A percentile compares a stretch with the other conserved stretches of the same genome.
Conservation (phyloP, 2,888 invertebrate species). For the Fragum fragum region DNA sequence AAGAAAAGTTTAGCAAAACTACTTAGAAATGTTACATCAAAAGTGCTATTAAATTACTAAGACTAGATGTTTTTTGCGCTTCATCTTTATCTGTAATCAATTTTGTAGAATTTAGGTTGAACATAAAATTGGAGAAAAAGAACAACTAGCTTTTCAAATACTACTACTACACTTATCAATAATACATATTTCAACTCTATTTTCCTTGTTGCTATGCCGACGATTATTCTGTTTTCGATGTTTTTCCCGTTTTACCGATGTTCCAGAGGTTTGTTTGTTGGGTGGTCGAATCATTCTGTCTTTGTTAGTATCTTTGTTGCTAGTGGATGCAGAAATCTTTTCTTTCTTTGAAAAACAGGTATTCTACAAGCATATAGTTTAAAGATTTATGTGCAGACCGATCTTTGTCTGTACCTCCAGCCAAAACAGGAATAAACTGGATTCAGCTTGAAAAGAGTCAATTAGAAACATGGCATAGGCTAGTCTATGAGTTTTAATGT, state of each 20-base stretch:
- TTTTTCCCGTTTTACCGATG: constrained; percentile 7
- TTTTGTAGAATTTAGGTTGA: not conserved
- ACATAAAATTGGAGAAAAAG: not conserved
- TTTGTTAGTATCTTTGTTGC: constrained; percentile 5
- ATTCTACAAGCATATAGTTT: constrained; percentile 32
- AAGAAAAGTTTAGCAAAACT: too few species aligned
- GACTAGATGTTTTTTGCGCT: too few species aligned
- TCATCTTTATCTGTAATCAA: too few species aligned
- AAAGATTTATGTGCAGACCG: too few species aligned
- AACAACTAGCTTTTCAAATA: constrained; percentile 37
- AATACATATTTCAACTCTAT: constrained; percentile 46
- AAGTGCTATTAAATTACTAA: too few species aligned
- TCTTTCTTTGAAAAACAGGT: constrained; percentile 28
- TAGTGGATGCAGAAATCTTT: constrained; percentile 9
- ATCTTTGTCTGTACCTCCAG: too few species aligned
- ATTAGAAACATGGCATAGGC: too few species aligned
- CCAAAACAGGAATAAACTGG: too few species aligned
- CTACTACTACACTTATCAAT: constrained; percentile 57
- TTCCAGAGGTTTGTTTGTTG: constrained; percentile 1
- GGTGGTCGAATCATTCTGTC: not conserved
- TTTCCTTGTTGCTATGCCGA: constrained; percentile 62
- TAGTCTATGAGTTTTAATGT: too few species aligned
- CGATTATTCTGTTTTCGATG: constrained; percentile 36
- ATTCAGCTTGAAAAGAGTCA: too few species aligned
- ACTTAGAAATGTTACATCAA: too few species aligned